Evolutionary conservation across 1,140 invertebrate genomes (phyloP), one percentile per base, ranked within the genome.

Genomic region (Papilio machaon): DNA sequence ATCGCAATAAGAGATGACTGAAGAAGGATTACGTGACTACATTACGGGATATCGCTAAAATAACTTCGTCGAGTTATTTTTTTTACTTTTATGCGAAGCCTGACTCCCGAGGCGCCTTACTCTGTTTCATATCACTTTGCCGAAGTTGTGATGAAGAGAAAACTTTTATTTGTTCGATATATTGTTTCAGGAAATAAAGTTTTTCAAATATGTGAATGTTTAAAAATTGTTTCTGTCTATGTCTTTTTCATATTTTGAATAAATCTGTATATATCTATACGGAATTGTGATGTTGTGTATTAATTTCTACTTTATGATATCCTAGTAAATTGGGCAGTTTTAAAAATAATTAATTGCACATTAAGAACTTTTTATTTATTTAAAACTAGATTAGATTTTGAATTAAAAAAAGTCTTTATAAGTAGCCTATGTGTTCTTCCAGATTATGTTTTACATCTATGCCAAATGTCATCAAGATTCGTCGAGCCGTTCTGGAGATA

Each of bases 21-120:
- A 86, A 88, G 88, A 89, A 91, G 88, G 90, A 91, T 91, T 91
- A 93, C 90, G 90, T 90, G 90, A 93, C 88, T 91, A 88, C 85
- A 87, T 92, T 91, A 89, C 84, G 80, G 49, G 80, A 84, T 86
- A 87, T 86, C 80, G 83, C 79, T 80, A 70, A 85, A 88, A 85
- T 82, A 86, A 81, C 80, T 80, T 78, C n/a, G 81, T 52, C 19
- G 77, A 79, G 77, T 79, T 79, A 49, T 79, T 82, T 81, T 82
- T 80, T 82, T 73, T 70, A 70, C 54, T 46, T 76, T 80, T 73
- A n/a, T 77, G 17, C 75, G 60, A 73, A 70, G 23, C 8, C 35
- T 15, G 13, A 79, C 43, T 79, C 77, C 77, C 77, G 58, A 79
- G 77, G 38, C 77, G 38, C 58, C 54, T 19, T 46, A 64, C 43